Evolutionary conservation across 1,140 invertebrate genomes (phyloP), one percentile per base, ranked within the genome.

Genomic region (Teleopsis dalmanni): DNA sequence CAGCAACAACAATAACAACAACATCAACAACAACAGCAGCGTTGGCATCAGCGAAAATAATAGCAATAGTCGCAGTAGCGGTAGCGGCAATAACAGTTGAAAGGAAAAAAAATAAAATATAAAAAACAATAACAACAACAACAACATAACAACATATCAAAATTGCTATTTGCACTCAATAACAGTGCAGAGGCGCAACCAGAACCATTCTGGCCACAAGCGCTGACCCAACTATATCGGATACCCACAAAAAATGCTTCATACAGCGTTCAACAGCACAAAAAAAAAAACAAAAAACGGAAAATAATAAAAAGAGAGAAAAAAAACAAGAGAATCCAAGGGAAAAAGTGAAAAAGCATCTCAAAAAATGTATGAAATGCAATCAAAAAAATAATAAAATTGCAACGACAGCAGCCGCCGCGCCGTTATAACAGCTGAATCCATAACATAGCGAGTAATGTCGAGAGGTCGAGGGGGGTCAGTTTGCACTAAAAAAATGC

Each of bases 111-210:
- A 51, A 46, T 47, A 48, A 48, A 33, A 48, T 21, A 11, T 7
- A 41, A 45, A 27, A 49, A 58, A 47, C 16, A 22, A 9, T n/a
- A n/a, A 11, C 31, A 16, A 47, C 53, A 52, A 50, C 54, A 16
- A 13, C 21, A 43, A 51, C 55, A 48, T 56, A 4, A 58, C 56
- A 53, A 62, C 60, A 65, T 62, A 64, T 58, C 61, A 59, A 67
- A 67, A 67, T 67, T 67, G 64, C 64, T 67, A 67, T 67, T 67
- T 66, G 63, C 64, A 67, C 64, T 67, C 64, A 67, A 67, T 67
- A 67, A 66, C 63, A 50, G 40, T 45, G 29, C 47, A 44, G 34
- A 19, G 47, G 41, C 45, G 21, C 60, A 64, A 66, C 59, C 64
- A 67, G 64, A 67, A 67, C 64, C 63, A 60, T 64, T 67, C 63